A percentile compares a stretch with the other conserved stretches of the same genome.
Conservation (phyloP, 2,113 vertebrate species). For the Hippocampus zosterae region DNA sequence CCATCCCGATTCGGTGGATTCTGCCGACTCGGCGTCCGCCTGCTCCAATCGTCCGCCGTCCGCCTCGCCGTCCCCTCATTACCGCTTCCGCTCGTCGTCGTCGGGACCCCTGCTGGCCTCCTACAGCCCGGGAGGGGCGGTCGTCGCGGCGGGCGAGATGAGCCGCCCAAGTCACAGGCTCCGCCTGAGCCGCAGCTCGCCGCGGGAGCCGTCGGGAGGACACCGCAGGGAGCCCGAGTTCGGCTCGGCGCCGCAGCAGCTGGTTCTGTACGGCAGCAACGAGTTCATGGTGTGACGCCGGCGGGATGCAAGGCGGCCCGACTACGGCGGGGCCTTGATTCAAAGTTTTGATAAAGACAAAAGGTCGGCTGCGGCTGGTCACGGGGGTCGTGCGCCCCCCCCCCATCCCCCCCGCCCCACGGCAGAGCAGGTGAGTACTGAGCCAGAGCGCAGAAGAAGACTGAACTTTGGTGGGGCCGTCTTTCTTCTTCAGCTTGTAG, state of each 20-base stretch:
- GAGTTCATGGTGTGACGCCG: slow-evolving; percentile 91
- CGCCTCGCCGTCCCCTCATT: slow-evolving; percentile 66
- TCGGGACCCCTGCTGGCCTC: slow-evolving; percentile 83
- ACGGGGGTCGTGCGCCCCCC: slow-evolving; percentile 16
- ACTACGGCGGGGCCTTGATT: slow-evolving; percentile 4
- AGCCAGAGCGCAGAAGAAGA: slow-evolving; percentile 36
- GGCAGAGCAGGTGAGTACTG: not conserved
- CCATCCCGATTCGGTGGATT: slow-evolving; percentile 76
- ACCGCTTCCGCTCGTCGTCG: slow-evolving; percentile 78
- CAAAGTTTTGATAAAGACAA: not conserved
- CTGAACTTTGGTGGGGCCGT: slow-evolving; percentile 27
- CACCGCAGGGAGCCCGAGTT: slow-evolving; percentile 78
- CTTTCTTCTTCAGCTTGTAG: slow-evolving; percentile 51
- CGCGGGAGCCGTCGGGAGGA: slow-evolving; percentile 76
- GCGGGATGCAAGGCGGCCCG: slow-evolving; percentile 3
- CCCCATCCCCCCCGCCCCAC: slow-evolving; percentile 29
- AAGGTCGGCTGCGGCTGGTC: slow-evolving; percentile 28
- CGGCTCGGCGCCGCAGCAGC: slow-evolving; percentile 70
- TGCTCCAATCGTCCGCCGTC: slow-evolving; percentile 72
- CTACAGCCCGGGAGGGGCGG: slow-evolving; percentile 46
- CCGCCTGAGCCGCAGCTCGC: slow-evolving; percentile 83
- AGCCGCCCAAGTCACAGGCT: slow-evolving; percentile 69
- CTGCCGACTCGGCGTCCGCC: slow-evolving; percentile 56
- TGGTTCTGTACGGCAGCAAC: slow-evolving; percentile 86
- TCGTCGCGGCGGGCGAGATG: slow-evolving; percentile 58